Conservation (phyloP, 2,113 vertebrate genomes). For the Clinocottus analis region DNA sequence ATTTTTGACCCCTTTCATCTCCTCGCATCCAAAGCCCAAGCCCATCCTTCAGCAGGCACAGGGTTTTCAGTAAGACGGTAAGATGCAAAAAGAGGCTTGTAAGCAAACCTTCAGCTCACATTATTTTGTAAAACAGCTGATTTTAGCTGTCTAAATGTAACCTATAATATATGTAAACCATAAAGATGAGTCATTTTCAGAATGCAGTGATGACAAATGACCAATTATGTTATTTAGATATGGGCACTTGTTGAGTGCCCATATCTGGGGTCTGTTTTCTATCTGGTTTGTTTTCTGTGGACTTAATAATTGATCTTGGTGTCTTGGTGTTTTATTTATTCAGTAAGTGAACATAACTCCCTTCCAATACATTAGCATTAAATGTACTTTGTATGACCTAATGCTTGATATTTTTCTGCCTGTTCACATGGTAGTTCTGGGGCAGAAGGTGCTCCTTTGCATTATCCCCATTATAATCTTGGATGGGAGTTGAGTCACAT, state of each 20-base stretch:
- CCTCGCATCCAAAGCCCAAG: neutral
- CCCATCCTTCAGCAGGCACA: neutral
- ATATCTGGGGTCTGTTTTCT: no score
- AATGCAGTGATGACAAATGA: neutral
- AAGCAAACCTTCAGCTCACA: neutral
- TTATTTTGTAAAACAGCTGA: neutral
- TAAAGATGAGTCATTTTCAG: neutral
- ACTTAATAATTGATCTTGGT: neutral
- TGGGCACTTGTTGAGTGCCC: neutral
- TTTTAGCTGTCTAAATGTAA: neutral
- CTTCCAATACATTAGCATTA: conserved; percentile 1
- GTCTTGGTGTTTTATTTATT: conserved; percentile 2
- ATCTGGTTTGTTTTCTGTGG: neutral
- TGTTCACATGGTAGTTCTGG: conserved; percentile 44
- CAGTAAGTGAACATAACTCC: conserved; percentile 8
- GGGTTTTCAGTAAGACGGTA: neutral
- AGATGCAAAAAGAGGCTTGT: neutral
- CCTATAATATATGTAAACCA: no score
- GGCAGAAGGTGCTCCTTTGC: conserved; percentile 77
- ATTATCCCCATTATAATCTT: conserved; percentile 81
- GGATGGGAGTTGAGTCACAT: conserved; percentile 76
- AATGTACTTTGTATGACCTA: conserved; percentile 15
- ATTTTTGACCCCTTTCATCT: neutral
- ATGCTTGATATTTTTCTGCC: conserved; percentile 26
- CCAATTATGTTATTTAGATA: neutral